Evolutionary conservation across 2,113 vertebrate species (phyloP), one percentile per base, ranked within the genome.

Genomic region (Ptychochromis oligacanthus): DNA sequence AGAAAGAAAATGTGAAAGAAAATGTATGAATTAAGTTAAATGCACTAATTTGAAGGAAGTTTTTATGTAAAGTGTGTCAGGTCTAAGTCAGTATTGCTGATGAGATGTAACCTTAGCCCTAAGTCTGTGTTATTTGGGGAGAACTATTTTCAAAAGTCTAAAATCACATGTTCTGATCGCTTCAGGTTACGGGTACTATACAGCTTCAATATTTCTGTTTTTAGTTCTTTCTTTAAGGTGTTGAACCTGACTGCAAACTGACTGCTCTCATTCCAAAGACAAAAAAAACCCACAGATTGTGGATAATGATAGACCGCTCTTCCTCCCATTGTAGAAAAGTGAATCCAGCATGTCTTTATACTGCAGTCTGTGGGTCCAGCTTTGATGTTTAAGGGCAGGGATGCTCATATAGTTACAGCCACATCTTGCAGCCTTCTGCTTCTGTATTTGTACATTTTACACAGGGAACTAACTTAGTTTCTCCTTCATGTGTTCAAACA

Each of bases 371-470:
- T 22, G 60, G 34, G 11, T 4, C 60, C 34, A 38, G 10, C 1
- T 1, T 65, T 38, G 8, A 12, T 24, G 31, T n/a, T 43, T 11
- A 5, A 15, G 14, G 17, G 1, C 3, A 46, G 8, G 10, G 22
- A 31, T 15, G 5, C 24, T n/a, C 0, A 11, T 18, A 46, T 26
- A 67, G 22, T 26, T 46, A 11, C 12, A 22, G 3, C 46, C 22
- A 46, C 64, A 18, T 67, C 14, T 26, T 3, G 0, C 64, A 49
- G 64, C 40, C 64, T 67, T 67, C 38, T 67, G 40, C 64, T 28
- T 67, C 64, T 67, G 40, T 67, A 7, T 67, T 67, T 26, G 13
- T 43, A 43, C 36, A 43, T 65, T 65, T 65, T 43, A 43, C 36
- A 14, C 0, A n/a, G 22, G 12, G 13, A 22, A 18, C 40, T 49